Conservation (phyloP, 2,888 invertebrate genomes). For the Macrophya annulata region DNA sequence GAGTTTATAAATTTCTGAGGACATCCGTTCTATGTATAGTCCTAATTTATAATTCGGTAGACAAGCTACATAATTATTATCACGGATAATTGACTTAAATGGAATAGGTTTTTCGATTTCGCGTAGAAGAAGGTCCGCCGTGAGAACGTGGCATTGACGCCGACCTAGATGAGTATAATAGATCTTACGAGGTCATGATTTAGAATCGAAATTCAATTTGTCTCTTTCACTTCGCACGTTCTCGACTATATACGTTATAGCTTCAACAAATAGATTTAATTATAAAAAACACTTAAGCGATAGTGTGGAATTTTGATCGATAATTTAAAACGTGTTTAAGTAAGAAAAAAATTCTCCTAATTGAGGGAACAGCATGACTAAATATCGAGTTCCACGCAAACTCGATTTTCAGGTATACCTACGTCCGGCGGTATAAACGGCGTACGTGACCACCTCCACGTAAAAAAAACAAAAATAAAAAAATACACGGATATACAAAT, state of each 20-base stretch:
- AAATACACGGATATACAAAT: neutral
- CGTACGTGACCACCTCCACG: neutral
- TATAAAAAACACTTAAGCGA: neutral
- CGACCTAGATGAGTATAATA: neutral
- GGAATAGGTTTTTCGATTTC: neutral
- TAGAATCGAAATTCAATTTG: neutral
- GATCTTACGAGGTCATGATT: neutral
- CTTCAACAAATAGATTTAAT: neutral
- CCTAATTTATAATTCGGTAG: neutral
- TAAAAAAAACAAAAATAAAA: neutral
- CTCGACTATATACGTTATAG: too few relatives aligned
- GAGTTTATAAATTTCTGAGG: neutral
- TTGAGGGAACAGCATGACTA: neutral
- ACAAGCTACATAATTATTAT: neutral
- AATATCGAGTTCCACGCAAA: neutral
- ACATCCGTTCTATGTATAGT: too few relatives aligned
- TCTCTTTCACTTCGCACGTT: neutral
- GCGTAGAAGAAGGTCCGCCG: neutral
- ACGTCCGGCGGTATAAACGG: neutral
- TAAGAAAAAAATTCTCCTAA: neutral
- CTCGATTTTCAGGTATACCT: neutral
- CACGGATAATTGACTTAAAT: too few relatives aligned
- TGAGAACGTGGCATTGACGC: neutral
- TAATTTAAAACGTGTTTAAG: neutral
- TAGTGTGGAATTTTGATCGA: neutral